These are phyloP conservation scores for Microctenopoma steveboyesi DNA, from an alignment of 2,797 vertebrate genomes.

Conservation along the genomic window DNA sequence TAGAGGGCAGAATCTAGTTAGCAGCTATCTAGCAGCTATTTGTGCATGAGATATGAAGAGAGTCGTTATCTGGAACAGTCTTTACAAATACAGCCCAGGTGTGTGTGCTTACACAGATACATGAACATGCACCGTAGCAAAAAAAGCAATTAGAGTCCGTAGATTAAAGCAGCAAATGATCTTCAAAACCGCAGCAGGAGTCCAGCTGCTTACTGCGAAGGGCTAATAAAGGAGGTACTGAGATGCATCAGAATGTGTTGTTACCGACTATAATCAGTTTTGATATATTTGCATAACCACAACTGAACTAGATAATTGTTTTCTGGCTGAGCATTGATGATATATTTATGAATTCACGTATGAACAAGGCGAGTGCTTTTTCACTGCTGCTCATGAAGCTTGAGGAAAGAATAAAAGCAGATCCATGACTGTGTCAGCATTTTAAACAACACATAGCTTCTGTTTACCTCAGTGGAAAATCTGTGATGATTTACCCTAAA, in stretches of 20 bases:
- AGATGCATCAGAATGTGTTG: constrained; percentile 43
- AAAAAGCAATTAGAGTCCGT: constrained; percentile 55
- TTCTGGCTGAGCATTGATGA: neutral
- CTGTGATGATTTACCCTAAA: neutral
- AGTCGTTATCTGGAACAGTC: constrained; percentile 22
- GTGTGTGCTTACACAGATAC: constrained; percentile 48
- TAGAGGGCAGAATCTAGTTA: neutral
- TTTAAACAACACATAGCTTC: neutral
- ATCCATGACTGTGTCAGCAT: neutral
- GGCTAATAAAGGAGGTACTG: constrained; percentile 31
- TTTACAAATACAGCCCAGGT: constrained; percentile 37
- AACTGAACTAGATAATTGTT: constrained; percentile 4
- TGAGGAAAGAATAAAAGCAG: no score
- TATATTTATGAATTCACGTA: no score
- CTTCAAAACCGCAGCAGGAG: constrained; percentile 62
- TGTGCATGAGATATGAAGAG: constrained; percentile 9
- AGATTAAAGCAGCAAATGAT: constrained; percentile 70
- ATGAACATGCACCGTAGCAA: constrained; percentile 44
- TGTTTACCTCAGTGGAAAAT: no score
- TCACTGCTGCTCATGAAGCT: neutral
- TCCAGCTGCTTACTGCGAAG: constrained; percentile 58
- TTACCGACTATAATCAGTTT: constrained; percentile 26
- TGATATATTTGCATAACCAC: constrained; percentile 7
- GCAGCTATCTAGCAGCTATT: constrained; percentile 3
- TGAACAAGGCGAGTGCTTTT: neutral